Percentiles rank a stretch among this genome's conserved stretches.
phyloP scores from a whole-genome alignment of 2,113 vertebrate species.

The Sitta europaea region DNA sequence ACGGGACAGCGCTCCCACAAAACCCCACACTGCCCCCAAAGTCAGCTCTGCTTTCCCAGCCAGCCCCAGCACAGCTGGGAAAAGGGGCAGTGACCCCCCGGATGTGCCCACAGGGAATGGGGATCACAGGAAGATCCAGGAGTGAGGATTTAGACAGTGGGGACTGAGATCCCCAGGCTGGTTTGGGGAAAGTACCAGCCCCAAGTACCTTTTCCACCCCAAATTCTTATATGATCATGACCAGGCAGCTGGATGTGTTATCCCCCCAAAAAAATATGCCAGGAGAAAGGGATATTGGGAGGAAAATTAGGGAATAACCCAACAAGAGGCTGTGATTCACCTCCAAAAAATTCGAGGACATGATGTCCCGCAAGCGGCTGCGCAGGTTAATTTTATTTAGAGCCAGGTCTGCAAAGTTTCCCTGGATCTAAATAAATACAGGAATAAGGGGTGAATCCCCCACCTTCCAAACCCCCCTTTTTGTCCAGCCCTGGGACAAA shows the following conservation, averaged over 20 bases:
- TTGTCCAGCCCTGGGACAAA: background rate
- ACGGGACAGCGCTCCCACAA: background rate
- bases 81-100: background rate
- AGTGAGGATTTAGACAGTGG: fast-evolving
- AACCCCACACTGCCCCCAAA: background rate
- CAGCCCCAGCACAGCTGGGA: fast-evolving
- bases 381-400: fast-evolving
- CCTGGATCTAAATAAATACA: background rate
- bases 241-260: fast-evolving
- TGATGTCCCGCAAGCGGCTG: fast-evolving
- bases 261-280: fast-evolving
- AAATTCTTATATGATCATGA: background rate
- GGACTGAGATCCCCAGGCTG: fast-evolving
- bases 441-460: background rate
- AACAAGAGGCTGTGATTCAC: fast-evolving
- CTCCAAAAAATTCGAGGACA: background rate
- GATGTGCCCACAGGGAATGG: fast-evolving
- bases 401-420: background rate
- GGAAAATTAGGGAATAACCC: background rate
- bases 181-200: background rate
- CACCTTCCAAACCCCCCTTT: background rate
- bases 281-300: background rate
- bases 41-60: background rate
- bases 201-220: background rate
- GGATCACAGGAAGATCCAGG: fast-evolving